A percentile compares a stretch with the other conserved stretches of the same genome.
Conservation (phyloP, 2,888 invertebrate species). For the Eumacrocentrus americanus region DNA sequence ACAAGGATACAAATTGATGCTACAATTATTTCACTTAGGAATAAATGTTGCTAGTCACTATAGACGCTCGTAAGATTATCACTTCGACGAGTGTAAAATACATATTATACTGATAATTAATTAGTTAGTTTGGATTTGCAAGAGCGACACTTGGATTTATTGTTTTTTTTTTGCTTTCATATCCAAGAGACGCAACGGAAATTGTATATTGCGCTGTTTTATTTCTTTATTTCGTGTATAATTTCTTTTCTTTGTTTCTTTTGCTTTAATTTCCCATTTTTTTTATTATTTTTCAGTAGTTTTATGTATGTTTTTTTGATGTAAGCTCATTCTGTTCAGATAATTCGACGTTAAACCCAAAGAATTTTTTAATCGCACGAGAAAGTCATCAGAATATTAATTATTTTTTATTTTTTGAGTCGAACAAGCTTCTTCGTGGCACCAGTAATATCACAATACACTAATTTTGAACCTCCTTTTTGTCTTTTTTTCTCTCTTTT, state of each 20-base stretch:
- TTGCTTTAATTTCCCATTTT: neutral
- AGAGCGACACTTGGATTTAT: slow-evolving; percentile 3
- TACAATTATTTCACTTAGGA: slow-evolving; percentile 26
- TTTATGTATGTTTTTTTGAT: slow-evolving; percentile 42
- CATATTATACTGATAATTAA: slow-evolving; percentile 24
- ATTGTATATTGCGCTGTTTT: slow-evolving; percentile 22
- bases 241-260: slow-evolving; percentile 6
- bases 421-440: slow-evolving; percentile 32
- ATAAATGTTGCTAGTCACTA: slow-evolving; percentile 22
- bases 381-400: slow-evolving; percentile 13
- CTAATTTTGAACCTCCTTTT: slow-evolving; percentile 31
- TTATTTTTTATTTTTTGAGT: slow-evolving; percentile 13
- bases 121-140: slow-evolving; percentile 12
- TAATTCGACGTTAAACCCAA: slow-evolving; percentile 37
- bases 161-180: neutral
- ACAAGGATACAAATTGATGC: slow-evolving; percentile 24
- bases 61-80: slow-evolving; percentile 18
- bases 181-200: slow-evolving; percentile 16
- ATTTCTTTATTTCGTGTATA: slow-evolving; percentile 1
- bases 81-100: slow-evolving; percentile 24
- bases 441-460: slow-evolving; percentile 41
- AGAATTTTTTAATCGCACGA: slow-evolving; percentile 21
- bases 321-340: slow-evolving; percentile 49
- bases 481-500: slow-evolving; percentile 22
- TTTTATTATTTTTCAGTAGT: slow-evolving; percentile 12